Evolutionary conservation across 2,797 vertebrate species (phyloP).

Genomic region (Oophaga sylvatica): DNA sequence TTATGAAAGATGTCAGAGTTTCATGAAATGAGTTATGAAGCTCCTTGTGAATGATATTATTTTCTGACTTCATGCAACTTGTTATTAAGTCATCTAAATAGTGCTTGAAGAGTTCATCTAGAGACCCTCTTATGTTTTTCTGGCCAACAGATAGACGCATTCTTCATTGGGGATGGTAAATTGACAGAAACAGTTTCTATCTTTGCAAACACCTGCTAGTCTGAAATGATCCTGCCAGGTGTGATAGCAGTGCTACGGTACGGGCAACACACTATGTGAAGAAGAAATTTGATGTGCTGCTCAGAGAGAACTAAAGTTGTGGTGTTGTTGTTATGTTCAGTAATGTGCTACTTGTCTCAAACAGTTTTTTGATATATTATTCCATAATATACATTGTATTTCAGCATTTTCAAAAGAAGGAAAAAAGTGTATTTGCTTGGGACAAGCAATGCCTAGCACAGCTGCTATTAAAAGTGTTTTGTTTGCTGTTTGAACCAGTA

Average conservation of each 20-base stretch:
- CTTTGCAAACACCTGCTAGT: not conserved
- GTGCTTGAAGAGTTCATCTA: not conserved
- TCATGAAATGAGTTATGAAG: constrained; percentile 2
- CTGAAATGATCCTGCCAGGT: not conserved
- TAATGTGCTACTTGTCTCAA: not conserved
- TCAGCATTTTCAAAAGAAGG: too few relatives aligned
- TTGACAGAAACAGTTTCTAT: not conserved
- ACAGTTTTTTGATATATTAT: too few relatives aligned
- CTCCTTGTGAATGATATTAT: not conserved
- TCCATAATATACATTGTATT: too few relatives aligned
- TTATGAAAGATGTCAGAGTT: not conserved
- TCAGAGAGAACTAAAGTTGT: too few relatives aligned
- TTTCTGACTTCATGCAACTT: not conserved
- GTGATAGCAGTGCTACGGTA: not conserved
- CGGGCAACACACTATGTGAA: not conserved
- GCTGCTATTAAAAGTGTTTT: too few relatives aligned
- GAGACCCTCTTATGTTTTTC: not conserved
- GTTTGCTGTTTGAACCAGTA: too few relatives aligned
- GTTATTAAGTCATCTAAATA: not conserved
- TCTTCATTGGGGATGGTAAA: not conserved
- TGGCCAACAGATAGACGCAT: not conserved
- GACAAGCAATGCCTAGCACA: too few relatives aligned
- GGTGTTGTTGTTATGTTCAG: not conserved
- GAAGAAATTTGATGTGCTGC: not conserved
- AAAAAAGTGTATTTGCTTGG: too few relatives aligned